Percentiles rank a stretch among this genome's conserved stretches.
phyloP scores from a whole-genome alignment of 1,140 invertebrate genomes.

The Nebria ingens region DNA sequence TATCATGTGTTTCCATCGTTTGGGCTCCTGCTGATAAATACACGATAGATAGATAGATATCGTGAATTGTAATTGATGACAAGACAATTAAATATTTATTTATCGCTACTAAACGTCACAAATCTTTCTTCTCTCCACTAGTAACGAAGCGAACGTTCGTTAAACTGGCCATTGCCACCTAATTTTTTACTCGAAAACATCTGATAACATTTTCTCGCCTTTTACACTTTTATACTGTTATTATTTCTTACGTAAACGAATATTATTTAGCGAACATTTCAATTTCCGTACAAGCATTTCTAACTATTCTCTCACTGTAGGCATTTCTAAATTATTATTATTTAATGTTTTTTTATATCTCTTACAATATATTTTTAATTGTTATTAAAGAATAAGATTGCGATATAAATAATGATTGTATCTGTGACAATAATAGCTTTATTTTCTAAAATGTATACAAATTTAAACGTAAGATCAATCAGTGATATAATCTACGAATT shows the following conservation, averaged over 20 bases:
- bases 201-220: not conserved
- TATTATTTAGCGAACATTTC: not conserved
- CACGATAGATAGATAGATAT: not conserved
- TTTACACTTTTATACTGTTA: not conserved
- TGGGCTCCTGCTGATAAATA: not conserved
- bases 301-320: no score
- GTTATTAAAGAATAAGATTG: no score
- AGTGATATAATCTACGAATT: no score
- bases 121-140: not conserved
- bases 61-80: not conserved
- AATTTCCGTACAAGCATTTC: no score
- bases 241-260: not conserved
- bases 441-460: no score
- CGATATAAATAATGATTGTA: no score
- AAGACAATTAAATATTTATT: slow-evolving; percentile 1
- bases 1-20: not conserved
- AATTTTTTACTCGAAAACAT: not conserved
- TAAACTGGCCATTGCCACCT: no score
- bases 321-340: no score
- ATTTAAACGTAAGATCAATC: no score
- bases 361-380: no score
- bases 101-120: not conserved
- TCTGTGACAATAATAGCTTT: no score
- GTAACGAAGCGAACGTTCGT: not conserved
- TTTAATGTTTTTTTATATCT: no score